Evolutionary conservation across 2,797 vertebrate genomes (phyloP).

Genomic region (Semotilus atromaculatus): DNA sequence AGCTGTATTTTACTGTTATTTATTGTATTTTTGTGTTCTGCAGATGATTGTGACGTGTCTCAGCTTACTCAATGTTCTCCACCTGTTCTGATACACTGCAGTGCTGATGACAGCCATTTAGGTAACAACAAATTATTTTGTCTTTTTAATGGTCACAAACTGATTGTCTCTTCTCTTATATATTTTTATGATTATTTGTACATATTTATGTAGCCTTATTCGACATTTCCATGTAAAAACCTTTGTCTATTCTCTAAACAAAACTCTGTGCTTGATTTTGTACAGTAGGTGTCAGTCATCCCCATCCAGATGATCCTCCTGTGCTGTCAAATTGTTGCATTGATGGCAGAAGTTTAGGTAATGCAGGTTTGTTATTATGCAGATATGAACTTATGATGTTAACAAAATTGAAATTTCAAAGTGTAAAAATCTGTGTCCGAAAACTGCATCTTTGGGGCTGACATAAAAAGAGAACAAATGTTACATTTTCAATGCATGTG

Average conservation of each 20-base stretch:
- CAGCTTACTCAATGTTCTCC: constrained; percentile 20
- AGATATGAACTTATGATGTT: neutral
- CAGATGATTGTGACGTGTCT: constrained; percentile 15
- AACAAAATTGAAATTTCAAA: neutral
- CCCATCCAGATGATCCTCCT: constrained; percentile 55
- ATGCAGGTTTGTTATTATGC: neutral
- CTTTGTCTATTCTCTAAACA: neutral
- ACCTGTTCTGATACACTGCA: constrained; percentile 55
- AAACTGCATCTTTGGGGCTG: neutral
- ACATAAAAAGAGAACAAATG: neutral
- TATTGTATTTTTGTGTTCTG: neutral
- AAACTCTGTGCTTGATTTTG: neutral
- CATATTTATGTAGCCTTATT: neutral
- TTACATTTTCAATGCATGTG: neutral
- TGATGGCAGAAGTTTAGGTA: constrained; percentile 79
- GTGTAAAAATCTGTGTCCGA: neutral
- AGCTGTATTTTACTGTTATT: neutral
- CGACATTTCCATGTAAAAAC: neutral
- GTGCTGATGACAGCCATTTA: neutral
- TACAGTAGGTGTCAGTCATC: constrained; percentile 49
- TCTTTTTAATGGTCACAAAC: neutral
- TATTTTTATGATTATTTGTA: neutral
- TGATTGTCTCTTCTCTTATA: neutral
- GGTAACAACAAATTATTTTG: constrained; percentile 14
- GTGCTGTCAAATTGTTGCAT: constrained; percentile 86